Conservation (phyloP, 2,797 vertebrate species). For the Todus mexicanus region DNA sequence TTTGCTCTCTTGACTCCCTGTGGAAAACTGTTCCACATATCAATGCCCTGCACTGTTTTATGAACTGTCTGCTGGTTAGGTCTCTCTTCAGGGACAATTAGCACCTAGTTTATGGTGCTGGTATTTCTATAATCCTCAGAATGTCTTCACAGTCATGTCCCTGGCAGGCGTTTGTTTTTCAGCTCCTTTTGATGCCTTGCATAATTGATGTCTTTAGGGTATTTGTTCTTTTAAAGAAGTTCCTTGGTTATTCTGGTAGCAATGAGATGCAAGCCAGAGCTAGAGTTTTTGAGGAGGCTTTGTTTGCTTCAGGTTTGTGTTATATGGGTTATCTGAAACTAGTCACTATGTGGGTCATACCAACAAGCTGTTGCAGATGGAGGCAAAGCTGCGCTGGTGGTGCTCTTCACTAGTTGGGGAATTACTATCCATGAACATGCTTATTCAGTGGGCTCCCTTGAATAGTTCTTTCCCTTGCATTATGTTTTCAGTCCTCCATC, state of each 20-base stretch:
- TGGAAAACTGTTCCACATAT: not conserved
- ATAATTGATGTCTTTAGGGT: not conserved
- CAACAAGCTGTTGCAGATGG: rapidly evolving
- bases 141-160: not conserved
- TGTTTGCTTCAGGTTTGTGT: not conserved
- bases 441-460: not conserved
- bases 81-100: not conserved
- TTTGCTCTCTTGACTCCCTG: not conserved
- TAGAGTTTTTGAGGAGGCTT: not conserved
- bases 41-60: not conserved
- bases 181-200: not conserved
- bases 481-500: not conserved
- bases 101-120: not conserved
- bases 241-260: not conserved
- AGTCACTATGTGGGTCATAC: rapidly evolving
- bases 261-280: not conserved
- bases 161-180: not conserved
- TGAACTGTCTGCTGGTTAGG: not conserved
- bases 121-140: not conserved
- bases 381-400: not conserved
- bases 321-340: not conserved
- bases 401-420: not conserved
- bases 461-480: not conserved
- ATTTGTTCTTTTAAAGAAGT: not conserved
- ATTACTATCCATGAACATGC: too few relatives aligned